Evolutionary conservation across 2,888 invertebrate species (phyloP), one percentile per base, ranked within the genome.

Genomic region (Ennomos fuscantarius): DNA sequence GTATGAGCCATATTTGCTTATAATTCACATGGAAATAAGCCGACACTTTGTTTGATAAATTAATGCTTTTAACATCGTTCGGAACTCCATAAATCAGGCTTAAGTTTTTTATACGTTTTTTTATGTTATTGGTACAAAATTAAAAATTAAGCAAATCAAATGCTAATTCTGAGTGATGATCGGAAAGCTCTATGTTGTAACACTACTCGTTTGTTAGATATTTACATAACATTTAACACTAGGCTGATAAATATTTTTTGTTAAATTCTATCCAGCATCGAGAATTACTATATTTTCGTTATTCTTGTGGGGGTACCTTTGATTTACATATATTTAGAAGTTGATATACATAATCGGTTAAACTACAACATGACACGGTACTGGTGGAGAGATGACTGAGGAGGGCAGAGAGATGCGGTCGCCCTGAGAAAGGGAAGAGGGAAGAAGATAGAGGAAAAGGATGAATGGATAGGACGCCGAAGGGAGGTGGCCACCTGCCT

Each of bases 81-180:
- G 49, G 40, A 46, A 59, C 45, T 11, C 8, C 9, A 59, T 59
- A 49, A 49, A 59, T 59, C 58, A 59, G 40, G 24, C 34, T 42
- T 45, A 41, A n/a, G 33, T 43, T 24, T 33, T 24, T 51, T 44
- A 12, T n/a, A 9, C 2, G 1, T 15, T 24, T 15, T 24, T 33
- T 44, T 53, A 12, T 42, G 12, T 47, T 57, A 37, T 57, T 44
- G 48, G 32, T 39, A 31, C 11, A 31, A 40, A 34, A 50, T 54
- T 54, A 53, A 59, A 59, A 53, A 59, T 59, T 59, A 59, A 41
- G 45, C 58, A 58, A 58, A 59, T 49, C 12, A 49, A 8, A 54
- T 54, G 53, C 11, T 41, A 59, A 59, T 50, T 6, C 11, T 54
- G 53, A 59, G 33, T 49, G 49, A 53, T 59, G 53, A n/a, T 10